phyloP scores from a whole-genome alignment of 1,140 invertebrate species.

The Platorchestia sp. region DNA sequence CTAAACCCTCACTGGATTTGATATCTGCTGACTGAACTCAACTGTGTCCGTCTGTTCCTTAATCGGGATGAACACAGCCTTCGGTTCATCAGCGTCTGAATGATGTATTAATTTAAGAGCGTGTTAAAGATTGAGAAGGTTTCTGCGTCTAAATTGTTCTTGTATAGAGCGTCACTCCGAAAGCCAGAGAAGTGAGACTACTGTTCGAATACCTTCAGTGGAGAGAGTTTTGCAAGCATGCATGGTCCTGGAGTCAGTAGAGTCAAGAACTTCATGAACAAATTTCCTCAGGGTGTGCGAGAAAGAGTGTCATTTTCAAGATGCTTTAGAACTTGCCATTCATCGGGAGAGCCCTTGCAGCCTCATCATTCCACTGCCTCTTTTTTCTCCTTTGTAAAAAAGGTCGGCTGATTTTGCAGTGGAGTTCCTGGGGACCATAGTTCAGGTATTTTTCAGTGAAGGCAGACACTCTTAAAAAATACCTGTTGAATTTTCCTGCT shows the following conservation, averaged over 20 bases:
- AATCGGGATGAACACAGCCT: background rate
- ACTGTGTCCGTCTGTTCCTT: background rate
- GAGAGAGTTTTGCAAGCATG: background rate
- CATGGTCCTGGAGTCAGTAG: background rate
- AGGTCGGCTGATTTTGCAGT: background rate
- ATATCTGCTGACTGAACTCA: background rate
- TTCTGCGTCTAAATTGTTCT: background rate
- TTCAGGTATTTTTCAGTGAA: no score
- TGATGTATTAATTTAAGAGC: background rate
- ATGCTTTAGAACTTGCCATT: background rate
- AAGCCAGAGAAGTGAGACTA: background rate
- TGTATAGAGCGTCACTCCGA: background rate
- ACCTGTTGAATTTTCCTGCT: background rate
- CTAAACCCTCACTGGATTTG: background rate
- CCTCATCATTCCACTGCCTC: background rate
- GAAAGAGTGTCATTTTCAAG: background rate
- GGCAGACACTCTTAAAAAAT: background rate
- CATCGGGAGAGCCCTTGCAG: background rate
- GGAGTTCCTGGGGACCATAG: no score
- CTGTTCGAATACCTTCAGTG: background rate
- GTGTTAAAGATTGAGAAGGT: background rate
- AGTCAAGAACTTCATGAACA: background rate
- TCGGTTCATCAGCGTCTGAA: background rate
- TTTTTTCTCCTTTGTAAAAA: background rate
- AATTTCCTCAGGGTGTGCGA: background rate